phyloP scores from a whole-genome alignment of 2,888 invertebrate species.

The Frankliniella intonsa region DNA sequence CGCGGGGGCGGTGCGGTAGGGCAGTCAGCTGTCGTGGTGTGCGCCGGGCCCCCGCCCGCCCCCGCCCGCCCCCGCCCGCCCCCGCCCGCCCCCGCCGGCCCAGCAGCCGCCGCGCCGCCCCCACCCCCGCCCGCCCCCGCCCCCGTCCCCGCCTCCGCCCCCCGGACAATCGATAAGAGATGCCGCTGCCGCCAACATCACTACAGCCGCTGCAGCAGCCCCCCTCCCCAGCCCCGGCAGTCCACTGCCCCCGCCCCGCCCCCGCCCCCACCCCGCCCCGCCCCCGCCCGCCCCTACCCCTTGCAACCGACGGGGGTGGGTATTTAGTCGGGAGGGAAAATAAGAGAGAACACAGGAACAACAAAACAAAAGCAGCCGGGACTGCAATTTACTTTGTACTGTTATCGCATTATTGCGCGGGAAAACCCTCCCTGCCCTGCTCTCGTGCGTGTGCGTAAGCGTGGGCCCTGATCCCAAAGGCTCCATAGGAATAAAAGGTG shows the following conservation, averaged over 20 bases:
- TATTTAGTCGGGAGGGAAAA: not conserved
- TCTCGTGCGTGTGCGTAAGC: not conserved
- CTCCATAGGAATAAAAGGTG: too few relatives aligned
- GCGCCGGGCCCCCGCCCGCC: not conserved
- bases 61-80: not conserved
- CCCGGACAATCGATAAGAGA: slow-evolving; percentile 24
- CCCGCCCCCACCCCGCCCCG: not conserved
- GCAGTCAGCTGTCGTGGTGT: not conserved
- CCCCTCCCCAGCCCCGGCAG: not conserved
- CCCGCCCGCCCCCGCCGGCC: not conserved
- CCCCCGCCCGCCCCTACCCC: not conserved
- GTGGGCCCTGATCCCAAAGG: not conserved
- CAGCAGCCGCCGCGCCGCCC: too few relatives aligned
- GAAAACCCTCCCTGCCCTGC: too few relatives aligned
- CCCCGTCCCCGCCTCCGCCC: not conserved
- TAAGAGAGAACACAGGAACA: not conserved
- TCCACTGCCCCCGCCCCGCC: not conserved
- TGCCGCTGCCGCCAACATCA: slow-evolving; percentile 12
- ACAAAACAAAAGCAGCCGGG: not conserved
- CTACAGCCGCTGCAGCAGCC: slow-evolving; percentile 5
- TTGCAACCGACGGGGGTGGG: not conserved
- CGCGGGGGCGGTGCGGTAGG: not conserved
- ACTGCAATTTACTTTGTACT: too few relatives aligned
- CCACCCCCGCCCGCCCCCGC: not conserved
- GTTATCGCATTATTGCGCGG: too few relatives aligned